Percentiles rank a stretch among this genome's conserved stretches.
Conservation (phyloP, 2,797 vertebrate species). For the Bryconaethiops microstoma region DNA sequence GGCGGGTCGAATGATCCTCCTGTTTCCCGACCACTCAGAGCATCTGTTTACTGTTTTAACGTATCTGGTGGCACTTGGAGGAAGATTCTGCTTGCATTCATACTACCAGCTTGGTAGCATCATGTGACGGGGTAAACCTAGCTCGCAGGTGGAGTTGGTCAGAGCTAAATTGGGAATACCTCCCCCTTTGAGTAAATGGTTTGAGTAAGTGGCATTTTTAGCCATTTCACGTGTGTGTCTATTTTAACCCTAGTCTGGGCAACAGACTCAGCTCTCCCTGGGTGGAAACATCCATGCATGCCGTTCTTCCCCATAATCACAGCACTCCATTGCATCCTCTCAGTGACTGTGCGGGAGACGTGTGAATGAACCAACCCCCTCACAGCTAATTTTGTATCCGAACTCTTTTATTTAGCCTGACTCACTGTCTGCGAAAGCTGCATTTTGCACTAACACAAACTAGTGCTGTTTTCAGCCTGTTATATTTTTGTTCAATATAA, state of each 20-base stretch:
- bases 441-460: conserved; percentile 9
- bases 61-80: too few relatives aligned
- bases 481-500: conserved; percentile 2
- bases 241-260: conserved; percentile 19
- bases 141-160: too few relatives aligned
- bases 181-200: too few relatives aligned
- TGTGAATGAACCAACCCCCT: conserved; percentile 29
- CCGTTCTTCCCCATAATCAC: conserved; percentile 29
- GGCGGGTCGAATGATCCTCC: too few relatives aligned
- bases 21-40: too few relatives aligned
- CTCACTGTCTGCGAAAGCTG: conserved; percentile 29
- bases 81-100: too few relatives aligned
- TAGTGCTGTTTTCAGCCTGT: conserved; percentile 1
- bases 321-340: conserved; percentile 14
- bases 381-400: conserved; percentile 25
- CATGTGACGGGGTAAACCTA: too few relatives aligned
- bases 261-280: not conserved
- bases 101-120: too few relatives aligned
- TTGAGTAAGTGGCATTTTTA: not conserved
- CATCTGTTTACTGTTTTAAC: too few relatives aligned
- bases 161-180: too few relatives aligned
- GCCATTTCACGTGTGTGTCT: not conserved
- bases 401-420: conserved; percentile 30
- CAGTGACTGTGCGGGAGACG: conserved; percentile 16
- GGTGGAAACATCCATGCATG: conserved; percentile 18